Conservation (phyloP, 2,113 vertebrate species). For the Nestor notabilis region DNA sequence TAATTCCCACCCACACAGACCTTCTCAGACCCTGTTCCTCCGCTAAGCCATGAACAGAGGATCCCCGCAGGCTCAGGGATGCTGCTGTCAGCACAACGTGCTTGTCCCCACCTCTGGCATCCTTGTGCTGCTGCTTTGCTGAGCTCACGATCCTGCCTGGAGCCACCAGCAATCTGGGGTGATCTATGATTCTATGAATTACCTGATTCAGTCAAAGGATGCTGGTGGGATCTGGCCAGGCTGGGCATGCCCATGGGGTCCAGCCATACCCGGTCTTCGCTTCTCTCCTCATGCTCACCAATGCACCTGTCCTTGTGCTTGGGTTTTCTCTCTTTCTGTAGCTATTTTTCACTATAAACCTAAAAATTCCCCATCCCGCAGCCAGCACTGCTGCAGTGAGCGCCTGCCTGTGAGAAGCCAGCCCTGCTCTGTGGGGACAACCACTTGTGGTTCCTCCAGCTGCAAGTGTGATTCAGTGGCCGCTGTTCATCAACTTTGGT, state of each 20-base stretch:
- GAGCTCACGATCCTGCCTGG: not conserved
- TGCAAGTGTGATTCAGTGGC: no score
- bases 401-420: not conserved
- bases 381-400: not conserved
- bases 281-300: not conserved
- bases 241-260: not conserved
- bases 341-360: not conserved
- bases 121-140: not conserved
- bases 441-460: not conserved
- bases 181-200: not conserved
- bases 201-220: not conserved
- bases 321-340: not conserved
- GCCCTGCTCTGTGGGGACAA: not conserved
- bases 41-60: rapidly evolving
- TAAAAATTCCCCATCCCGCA: not conserved
- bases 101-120: not conserved
- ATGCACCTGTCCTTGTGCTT: not conserved
- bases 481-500: rapidly evolving
- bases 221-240: not conserved
- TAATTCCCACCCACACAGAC: not conserved
- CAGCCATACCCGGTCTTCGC: not conserved
- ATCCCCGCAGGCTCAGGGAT: rapidly evolving
- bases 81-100: not conserved
- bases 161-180: not conserved
- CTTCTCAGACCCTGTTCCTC: not conserved